Percentiles rank a stretch among this genome's conserved stretches.
Evolutionary conservation across 2,888 invertebrate genomes (phyloP).

Genomic region (Fragum sueziense): DNA sequence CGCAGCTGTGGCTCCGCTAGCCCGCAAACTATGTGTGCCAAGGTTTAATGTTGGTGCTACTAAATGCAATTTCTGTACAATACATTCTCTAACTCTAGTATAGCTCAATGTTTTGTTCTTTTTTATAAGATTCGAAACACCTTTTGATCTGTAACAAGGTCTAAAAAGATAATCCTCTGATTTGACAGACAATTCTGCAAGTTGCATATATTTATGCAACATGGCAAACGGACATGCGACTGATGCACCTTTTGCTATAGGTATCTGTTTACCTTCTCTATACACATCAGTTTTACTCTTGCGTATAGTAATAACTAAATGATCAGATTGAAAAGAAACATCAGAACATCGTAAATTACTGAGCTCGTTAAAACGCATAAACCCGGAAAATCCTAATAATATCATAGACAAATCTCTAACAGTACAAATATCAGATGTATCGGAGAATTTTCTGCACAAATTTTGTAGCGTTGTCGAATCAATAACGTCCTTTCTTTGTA

Average conservation of each 20-base stretch:
- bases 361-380: slow-evolving; percentile 16
- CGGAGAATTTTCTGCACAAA: slow-evolving; percentile 26
- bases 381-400: not conserved
- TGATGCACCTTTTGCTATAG: slow-evolving; percentile 48
- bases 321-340: too few relatives aligned
- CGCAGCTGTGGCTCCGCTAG: slow-evolving; percentile 30
- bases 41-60: slow-evolving; percentile 23
- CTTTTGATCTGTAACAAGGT: slow-evolving; percentile 41
- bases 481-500: slow-evolving; percentile 45
- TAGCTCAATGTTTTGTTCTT: slow-evolving; percentile 51
- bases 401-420: slow-evolving; percentile 43
- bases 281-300: slow-evolving; percentile 62
- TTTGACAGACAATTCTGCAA: not conserved
- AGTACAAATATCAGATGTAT: slow-evolving; percentile 8
- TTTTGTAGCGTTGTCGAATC: slow-evolving; percentile 28
- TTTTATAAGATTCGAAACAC: slow-evolving; percentile 35
- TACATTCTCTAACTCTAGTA: slow-evolving; percentile 24
- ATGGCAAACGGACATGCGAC: slow-evolving; percentile 53
- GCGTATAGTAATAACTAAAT: too few relatives aligned
- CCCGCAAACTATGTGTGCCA: slow-evolving; percentile 39
- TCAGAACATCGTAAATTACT: slow-evolving; percentile 30
- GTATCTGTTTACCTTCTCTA: slow-evolving; percentile 36
- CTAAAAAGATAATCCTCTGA: slow-evolving; percentile 40
- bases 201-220: slow-evolving; percentile 39
- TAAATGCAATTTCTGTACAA: not conserved